Evolutionary conservation across 1,140 invertebrate genomes (phyloP), one percentile per base, ranked within the genome.

Genomic region (Drosophila saltans): DNA sequence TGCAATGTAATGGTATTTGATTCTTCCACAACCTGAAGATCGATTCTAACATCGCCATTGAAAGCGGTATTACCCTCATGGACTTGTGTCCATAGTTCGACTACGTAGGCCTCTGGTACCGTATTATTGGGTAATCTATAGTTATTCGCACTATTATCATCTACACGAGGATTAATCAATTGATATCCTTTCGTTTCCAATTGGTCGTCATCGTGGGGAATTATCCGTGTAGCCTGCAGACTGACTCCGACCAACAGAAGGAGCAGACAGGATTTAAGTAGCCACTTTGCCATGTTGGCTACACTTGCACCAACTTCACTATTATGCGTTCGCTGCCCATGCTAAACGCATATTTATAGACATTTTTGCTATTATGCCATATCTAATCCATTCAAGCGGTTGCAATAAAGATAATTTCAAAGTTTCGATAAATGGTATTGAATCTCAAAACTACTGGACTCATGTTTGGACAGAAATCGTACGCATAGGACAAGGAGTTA

Each of bases 71-170:
- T 80, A 0, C 92, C 93, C 11, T 91, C 91, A 48, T 93, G 92
- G 2, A 96, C 93, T 63, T 96, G 92, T 0, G 96, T 94, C 89
- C 94, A 94, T 0, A 96, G 92, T 21, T 92, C 93, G 1, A 96
- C 92, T 45, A 95, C 94, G 78, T 96, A 96, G 78, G 94, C 93
- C 3, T 94, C 82, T 0, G 96, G 96, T 5, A 89, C 67, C 0
- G 94, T 93, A 26, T 93, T 84, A 3, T 76, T 89, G 0, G 95
- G 94, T 8, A 97, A 92, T 2, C 95, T 93, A 75, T 95, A 95
- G 8, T 91, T 83, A 28, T 21, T 28, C 5, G 1, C 70, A 40
- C 76, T 80, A 9, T 88, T 86, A 33, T 86, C 70, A 41, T 86
- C 84, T 26, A 28, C 72, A 1, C 80, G 84, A 4, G 83, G 59